Evolutionary conservation across 2,113 vertebrate species (phyloP).

Genomic region (Anarhynchus alexandrinus): DNA sequence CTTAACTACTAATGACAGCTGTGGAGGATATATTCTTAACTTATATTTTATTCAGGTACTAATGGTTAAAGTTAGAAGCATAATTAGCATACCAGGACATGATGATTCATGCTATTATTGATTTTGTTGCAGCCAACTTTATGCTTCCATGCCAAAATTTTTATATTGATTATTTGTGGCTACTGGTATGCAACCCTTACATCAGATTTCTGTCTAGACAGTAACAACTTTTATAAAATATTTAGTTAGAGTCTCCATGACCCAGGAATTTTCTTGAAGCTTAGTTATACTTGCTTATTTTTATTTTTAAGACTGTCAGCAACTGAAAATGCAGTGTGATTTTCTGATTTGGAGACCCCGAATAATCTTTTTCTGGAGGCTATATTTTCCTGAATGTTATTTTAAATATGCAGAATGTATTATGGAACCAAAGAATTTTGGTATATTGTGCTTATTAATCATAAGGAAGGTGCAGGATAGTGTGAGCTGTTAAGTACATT

Average conservation of each 20-base stretch:
- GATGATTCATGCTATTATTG: constrained; percentile 48
- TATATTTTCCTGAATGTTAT: background rate
- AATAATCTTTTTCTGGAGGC: background rate
- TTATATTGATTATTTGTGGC: constrained; percentile 37
- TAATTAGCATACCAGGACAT: constrained; percentile 6
- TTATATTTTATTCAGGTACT: constrained; percentile 38
- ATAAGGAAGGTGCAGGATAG: background rate
- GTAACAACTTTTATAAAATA: constrained; percentile 40
- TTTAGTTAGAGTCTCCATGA: background rate
- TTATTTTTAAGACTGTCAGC: background rate
- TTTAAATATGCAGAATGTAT: background rate
- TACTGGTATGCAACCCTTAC: background rate
- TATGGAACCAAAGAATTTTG: background rate
- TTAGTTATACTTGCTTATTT: background rate
- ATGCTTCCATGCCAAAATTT: constrained; percentile 7
- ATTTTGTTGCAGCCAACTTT: constrained; percentile 29
- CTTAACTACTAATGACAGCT: constrained; percentile 18
- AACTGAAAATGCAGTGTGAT: background rate
- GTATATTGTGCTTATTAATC: background rate
- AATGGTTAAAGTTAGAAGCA: constrained; percentile 19
- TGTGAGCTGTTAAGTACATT: background rate
- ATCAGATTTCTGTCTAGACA: constrained; percentile 42
- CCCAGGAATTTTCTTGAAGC: background rate
- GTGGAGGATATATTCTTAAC: constrained; percentile 21
- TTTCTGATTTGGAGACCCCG: background rate